Conservation (phyloP, 2,113 vertebrate genomes). For the Abramis brama region DNA sequence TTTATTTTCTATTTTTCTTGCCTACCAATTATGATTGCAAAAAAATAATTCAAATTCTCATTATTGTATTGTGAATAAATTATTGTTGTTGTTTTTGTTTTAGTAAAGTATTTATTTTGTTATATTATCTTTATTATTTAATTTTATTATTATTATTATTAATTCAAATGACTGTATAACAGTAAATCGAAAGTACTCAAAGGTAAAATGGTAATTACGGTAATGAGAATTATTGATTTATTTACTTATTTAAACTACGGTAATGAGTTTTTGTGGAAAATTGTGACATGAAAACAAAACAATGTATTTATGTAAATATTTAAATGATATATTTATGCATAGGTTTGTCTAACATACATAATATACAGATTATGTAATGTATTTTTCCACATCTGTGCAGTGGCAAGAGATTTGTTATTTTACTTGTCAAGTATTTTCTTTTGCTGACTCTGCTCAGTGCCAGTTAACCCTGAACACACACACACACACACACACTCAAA, state of each 20-base stretch:
- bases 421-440: not conserved
- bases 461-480: constrained; percentile 14
- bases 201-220: not conserved
- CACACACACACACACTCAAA: constrained; percentile 1
- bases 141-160: too few relatives aligned
- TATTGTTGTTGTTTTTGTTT: not conserved
- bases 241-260: not conserved
- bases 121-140: not conserved
- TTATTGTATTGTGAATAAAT: not conserved
- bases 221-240: not conserved
- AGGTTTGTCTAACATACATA: not conserved
- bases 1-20: not conserved
- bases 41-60: not conserved
- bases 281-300: not conserved
- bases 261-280: not conserved
- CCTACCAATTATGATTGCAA: not conserved
- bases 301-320: not conserved
- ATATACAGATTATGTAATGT: not conserved
- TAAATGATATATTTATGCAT: not conserved
- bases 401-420: not conserved
- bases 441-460: not conserved
- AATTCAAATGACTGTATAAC: not conserved
- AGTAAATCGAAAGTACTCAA: not conserved
- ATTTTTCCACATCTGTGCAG: not conserved
- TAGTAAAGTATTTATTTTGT: not conserved